These are phyloP conservation scores for Melanerpes aurifrons DNA, from an alignment of 2,113 vertebrate genomes.

Conservation along the genomic window DNA sequence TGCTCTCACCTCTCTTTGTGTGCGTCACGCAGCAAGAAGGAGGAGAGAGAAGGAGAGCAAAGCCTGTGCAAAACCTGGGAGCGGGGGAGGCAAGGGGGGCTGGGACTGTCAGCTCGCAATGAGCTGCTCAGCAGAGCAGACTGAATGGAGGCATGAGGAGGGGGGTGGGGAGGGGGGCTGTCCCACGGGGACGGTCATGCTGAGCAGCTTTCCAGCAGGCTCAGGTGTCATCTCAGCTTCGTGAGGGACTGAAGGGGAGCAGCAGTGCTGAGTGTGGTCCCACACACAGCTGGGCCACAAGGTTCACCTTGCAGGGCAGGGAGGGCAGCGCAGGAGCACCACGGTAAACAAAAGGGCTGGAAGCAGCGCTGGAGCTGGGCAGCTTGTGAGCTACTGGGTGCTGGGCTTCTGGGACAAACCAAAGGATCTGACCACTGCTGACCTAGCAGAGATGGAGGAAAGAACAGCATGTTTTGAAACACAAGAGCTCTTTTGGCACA, in stretches of 20 bases:
- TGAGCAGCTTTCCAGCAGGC: not conserved
- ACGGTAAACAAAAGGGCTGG: accelerated
- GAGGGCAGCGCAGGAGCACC: not conserved
- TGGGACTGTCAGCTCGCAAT: not conserved
- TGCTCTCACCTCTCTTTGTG: not conserved
- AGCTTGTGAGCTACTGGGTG: not conserved
- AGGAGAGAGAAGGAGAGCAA: not conserved
- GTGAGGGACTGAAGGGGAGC: not conserved
- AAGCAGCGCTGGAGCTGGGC: accelerated
- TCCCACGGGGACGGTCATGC: not conserved
- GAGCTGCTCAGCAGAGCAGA: not conserved
- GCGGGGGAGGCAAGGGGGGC: accelerated
- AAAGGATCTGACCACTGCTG: not conserved
- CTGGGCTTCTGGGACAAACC: not conserved
- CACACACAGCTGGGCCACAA: accelerated
- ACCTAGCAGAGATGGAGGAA: not conserved
- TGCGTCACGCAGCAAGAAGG: not conserved
- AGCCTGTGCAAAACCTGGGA: not conserved
- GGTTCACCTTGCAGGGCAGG: not conserved
- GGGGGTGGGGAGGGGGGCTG: too few relatives aligned
- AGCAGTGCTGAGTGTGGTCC: not conserved
- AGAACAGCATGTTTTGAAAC: not conserved
- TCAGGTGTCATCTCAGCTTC: not conserved
- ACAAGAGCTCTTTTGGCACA: not conserved
- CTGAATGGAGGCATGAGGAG: accelerated